These are phyloP conservation scores for Drosophila serrata DNA, from an alignment of 1,140 invertebrate genomes.

Conservation along the genomic window DNA sequence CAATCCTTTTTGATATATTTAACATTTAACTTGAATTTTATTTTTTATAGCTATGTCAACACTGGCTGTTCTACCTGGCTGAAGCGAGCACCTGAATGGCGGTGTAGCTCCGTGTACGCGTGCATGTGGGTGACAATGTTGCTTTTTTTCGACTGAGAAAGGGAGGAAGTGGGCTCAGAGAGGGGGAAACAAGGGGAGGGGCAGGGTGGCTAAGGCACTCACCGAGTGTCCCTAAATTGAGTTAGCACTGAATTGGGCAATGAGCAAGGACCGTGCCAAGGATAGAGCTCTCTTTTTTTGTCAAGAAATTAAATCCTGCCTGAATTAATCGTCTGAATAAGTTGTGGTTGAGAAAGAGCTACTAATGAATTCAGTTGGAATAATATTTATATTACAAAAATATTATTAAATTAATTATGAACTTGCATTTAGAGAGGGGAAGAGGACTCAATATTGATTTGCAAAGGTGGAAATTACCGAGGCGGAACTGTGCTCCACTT, in stretches of 20 bases:
- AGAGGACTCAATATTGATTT: conserved; percentile 7
- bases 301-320: conserved; percentile 1
- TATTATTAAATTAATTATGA: neutral
- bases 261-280: conserved; percentile 34
- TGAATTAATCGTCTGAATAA: conserved; percentile 1
- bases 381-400: neutral
- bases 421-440: neutral
- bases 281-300: neutral
- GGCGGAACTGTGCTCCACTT: conserved; percentile 27
- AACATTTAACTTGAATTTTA: neutral
- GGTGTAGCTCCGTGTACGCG: conserved; percentile 5
- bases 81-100: conserved; percentile 5
- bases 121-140: conserved; percentile 28
- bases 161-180: too few relatives aligned
- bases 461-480: neutral
- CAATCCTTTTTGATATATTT: too few relatives aligned
- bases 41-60: neutral
- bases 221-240: conserved; percentile 59
- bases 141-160: neutral
- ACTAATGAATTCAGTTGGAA: neutral
- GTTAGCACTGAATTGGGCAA: conserved; percentile 64
- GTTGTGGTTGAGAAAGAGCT: neutral
- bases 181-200: too few relatives aligned
- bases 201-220: conserved; percentile 16
- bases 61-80: neutral